These are phyloP conservation scores for Phaedon cochleariae DNA, from an alignment of 2,888 invertebrate species.

Conservation along the genomic window DNA sequence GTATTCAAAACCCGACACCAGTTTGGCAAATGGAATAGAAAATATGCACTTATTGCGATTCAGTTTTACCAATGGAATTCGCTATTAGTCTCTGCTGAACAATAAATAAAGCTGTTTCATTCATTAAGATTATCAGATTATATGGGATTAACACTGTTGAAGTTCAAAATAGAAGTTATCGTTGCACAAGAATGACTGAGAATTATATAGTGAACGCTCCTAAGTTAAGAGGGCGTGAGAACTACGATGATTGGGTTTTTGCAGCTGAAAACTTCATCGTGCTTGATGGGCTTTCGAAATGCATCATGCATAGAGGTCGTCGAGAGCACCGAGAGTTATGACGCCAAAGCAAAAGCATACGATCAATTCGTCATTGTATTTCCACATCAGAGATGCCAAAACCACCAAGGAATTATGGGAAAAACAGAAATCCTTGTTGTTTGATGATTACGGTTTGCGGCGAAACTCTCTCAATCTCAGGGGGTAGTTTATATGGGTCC, in stretches of 20 bases:
- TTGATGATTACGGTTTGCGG: conserved; percentile 17
- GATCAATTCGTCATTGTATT: conserved; percentile 41
- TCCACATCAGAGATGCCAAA: conserved; percentile 42
- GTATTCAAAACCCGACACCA: too few species aligned
- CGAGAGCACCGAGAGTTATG: background rate
- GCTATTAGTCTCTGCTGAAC: background rate
- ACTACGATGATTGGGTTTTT: conserved; percentile 44
- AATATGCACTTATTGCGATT: too few species aligned
- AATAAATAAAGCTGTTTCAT: too few species aligned
- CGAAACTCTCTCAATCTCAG: too few species aligned
- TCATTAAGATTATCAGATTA: background rate
- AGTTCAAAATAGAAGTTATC: background rate
- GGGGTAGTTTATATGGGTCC: too few species aligned
- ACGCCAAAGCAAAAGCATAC: conserved; percentile 42
- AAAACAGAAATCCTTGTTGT: conserved; percentile 28
- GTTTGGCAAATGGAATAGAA: too few species aligned
- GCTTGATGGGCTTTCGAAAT: conserved; percentile 25
- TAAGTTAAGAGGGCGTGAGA: conserved; percentile 42
- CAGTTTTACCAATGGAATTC: too few species aligned
- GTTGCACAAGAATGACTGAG: conserved; percentile 18
- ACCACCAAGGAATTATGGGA: conserved; percentile 36
- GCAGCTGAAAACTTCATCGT: conserved; percentile 32
- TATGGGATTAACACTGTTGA: background rate
- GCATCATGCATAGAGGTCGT: background rate
- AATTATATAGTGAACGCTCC: conserved; percentile 28